phyloP scores from a whole-genome alignment of 1,140 invertebrate species.

The Drosophila kanapiae region DNA sequence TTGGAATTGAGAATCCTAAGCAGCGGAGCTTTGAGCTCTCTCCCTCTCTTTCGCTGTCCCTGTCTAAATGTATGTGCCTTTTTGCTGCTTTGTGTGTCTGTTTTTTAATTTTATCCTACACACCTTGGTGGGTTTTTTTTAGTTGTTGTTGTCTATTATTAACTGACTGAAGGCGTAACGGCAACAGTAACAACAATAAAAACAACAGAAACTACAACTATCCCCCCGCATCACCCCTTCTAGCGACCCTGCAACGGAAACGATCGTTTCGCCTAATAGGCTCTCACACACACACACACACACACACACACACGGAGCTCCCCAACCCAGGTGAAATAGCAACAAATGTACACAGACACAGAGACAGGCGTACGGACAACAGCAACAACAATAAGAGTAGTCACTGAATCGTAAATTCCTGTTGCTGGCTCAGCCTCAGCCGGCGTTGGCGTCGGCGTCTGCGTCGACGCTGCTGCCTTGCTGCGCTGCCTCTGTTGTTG shows the following conservation, averaged over 20 bases:
- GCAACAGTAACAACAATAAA: slow-evolving; percentile 49
- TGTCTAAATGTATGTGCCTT: slow-evolving; percentile 16
- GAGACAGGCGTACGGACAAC: slow-evolving; percentile 37
- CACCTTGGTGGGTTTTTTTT: slow-evolving; percentile 44
- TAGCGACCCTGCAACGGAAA: slow-evolving; percentile 70
- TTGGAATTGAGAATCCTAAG: slow-evolving; percentile 67
- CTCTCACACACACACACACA: slow-evolving; percentile 54
- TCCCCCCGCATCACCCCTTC: slow-evolving; percentile 14
- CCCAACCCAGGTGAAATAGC: slow-evolving; percentile 61
- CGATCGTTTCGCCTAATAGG: slow-evolving; percentile 75
- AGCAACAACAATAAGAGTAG: slow-evolving; percentile 70
- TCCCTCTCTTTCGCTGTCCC: slow-evolving; percentile 3
- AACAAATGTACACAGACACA: slow-evolving; percentile 40
- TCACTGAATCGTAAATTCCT: slow-evolving; percentile 83
- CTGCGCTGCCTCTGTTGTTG: slow-evolving; percentile 65
- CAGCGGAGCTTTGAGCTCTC: slow-evolving; percentile 44
- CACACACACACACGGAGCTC: slow-evolving; percentile 37
- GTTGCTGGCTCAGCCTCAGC: slow-evolving; percentile 67
- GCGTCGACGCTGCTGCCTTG: slow-evolving; percentile 29
- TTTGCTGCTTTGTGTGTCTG: slow-evolving; percentile 36
- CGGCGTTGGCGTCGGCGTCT: slow-evolving; percentile 58
- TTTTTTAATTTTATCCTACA: slow-evolving; percentile 66
- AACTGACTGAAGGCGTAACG: slow-evolving; percentile 66
- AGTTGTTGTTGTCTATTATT: slow-evolving; percentile 63
- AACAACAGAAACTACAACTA: slow-evolving; percentile 29